Percentiles rank a stretch among this genome's conserved stretches.
phyloP scores from a whole-genome alignment of 1,140 invertebrate species.

The Aphaenogaster ashmeadi region DNA sequence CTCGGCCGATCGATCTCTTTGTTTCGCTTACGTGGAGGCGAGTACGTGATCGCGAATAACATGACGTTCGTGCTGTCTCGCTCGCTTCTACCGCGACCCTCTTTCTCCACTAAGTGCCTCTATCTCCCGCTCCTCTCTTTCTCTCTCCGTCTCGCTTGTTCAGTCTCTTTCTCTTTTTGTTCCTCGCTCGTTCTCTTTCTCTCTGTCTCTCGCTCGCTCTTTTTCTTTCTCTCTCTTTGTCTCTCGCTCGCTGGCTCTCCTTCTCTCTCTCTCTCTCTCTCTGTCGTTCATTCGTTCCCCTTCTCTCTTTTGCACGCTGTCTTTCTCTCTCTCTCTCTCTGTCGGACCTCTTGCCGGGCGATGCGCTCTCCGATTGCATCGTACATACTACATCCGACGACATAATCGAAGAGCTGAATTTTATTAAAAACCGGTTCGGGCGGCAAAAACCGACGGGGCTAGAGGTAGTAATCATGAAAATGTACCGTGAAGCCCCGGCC shows the following conservation, averaged over 20 bases:
- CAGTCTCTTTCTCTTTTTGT: not conserved
- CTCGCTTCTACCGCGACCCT: not conserved
- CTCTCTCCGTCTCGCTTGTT: not conserved
- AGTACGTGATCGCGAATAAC: constrained; percentile 62
- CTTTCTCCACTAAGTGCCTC: not conserved
- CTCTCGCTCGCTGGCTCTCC: not conserved
- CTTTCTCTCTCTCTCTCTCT: not conserved
- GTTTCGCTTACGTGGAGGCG: constrained; percentile 58
- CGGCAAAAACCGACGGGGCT: constrained; percentile 30
- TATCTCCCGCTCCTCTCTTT: not conserved
- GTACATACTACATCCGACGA: constrained; percentile 48
- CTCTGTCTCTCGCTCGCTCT: not conserved
- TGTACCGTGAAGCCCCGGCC: constrained; percentile 11
- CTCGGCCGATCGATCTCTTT: constrained; percentile 57
- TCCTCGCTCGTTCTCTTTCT: not conserved
- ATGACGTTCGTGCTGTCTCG: constrained; percentile 31
- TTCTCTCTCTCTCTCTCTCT: not conserved
- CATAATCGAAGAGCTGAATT: constrained; percentile 59
- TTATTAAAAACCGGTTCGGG: constrained; percentile 60
- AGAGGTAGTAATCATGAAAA: constrained; percentile 46
- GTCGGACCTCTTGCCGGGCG: not conserved
- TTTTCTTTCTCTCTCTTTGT: not conserved
- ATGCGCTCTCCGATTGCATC: constrained; percentile 52
- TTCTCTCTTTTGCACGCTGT: not conserved
- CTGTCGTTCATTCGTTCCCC: not conserved